Percentiles rank a stretch among this genome's conserved stretches.
Evolutionary conservation across 2,888 invertebrate species (phyloP).

Genomic region (Panzeria rudis): DNA sequence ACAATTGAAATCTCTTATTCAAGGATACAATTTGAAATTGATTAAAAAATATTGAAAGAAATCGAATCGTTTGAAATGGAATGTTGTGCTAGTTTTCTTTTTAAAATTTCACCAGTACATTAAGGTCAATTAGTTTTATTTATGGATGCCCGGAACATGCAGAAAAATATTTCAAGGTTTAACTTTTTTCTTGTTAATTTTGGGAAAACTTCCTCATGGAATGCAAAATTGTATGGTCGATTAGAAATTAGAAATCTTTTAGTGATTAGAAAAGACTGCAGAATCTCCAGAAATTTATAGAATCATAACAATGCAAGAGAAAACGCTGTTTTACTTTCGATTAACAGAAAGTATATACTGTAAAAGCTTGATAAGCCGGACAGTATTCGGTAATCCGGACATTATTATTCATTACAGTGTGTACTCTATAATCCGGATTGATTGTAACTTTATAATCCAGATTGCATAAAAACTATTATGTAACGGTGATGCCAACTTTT

Average conservation of each 20-base stretch:
- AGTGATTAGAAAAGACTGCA: neutral
- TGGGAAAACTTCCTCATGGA: slow-evolving; percentile 15
- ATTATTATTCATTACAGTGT: no score
- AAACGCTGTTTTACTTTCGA: no score
- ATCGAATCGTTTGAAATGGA: slow-evolving; percentile 45
- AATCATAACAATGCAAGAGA: no score
- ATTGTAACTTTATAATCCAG: no score
- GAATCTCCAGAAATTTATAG: no score
- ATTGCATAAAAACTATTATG: no score
- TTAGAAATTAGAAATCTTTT: neutral
- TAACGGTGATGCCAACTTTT: no score
- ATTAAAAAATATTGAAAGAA: slow-evolving; percentile 39
- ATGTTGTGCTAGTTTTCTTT: slow-evolving; percentile 19
- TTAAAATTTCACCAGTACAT: slow-evolving; percentile 40
- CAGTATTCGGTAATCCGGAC: no score
- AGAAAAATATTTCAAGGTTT: slow-evolving; percentile 42
- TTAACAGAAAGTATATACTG: no score
- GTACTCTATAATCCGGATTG: no score
- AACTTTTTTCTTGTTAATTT: neutral
- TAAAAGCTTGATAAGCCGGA: no score
- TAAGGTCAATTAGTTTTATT: slow-evolving; percentile 48
- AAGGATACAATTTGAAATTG: slow-evolving; percentile 63
- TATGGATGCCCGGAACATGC: neutral
- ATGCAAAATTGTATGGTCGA: neutral
- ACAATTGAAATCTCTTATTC: slow-evolving; percentile 61